Percentiles rank a stretch among this genome's conserved stretches.
These are phyloP conservation scores for Cheilosia vulpina DNA, from an alignment of 2,888 invertebrate species.

Conservation along the genomic window DNA sequence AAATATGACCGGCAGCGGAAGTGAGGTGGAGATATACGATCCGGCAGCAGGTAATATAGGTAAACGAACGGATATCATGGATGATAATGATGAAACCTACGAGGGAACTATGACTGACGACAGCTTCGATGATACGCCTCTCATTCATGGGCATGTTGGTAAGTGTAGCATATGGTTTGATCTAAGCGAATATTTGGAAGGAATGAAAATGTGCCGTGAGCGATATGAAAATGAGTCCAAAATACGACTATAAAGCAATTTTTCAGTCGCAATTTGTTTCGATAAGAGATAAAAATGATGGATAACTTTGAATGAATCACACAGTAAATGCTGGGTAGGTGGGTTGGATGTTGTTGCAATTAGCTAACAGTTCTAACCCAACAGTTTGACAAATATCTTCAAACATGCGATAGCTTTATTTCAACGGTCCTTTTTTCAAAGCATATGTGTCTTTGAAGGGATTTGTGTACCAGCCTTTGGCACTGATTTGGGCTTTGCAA, in stretches of 20 bases:
- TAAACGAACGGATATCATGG: constrained; percentile 23
- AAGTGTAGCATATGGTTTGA: constrained; percentile 38
- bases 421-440: too few species aligned
- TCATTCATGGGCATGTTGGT: constrained; percentile 74
- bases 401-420: too few species aligned
- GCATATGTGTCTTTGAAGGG: too few species aligned
- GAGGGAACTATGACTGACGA: constrained; percentile 59
- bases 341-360: background rate
- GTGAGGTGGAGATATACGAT: constrained; percentile 60
- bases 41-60: constrained; percentile 14
- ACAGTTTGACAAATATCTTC: too few species aligned
- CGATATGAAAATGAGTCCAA: background rate
- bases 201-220: too few species aligned
- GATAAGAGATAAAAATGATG: background rate
- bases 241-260: background rate
- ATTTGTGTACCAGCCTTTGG: too few species aligned
- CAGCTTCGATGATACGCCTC: constrained; percentile 75
- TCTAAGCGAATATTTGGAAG: background rate
- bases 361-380: too few species aligned
- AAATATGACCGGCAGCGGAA: constrained; percentile 53
- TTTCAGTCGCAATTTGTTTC: background rate
- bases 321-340: background rate
- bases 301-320: background rate
- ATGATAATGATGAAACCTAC: constrained; percentile 36
- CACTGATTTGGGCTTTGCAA: too few species aligned